Evolutionary conservation across 2,888 invertebrate species (phyloP).

Genomic region (Synanthedon vespiformis): DNA sequence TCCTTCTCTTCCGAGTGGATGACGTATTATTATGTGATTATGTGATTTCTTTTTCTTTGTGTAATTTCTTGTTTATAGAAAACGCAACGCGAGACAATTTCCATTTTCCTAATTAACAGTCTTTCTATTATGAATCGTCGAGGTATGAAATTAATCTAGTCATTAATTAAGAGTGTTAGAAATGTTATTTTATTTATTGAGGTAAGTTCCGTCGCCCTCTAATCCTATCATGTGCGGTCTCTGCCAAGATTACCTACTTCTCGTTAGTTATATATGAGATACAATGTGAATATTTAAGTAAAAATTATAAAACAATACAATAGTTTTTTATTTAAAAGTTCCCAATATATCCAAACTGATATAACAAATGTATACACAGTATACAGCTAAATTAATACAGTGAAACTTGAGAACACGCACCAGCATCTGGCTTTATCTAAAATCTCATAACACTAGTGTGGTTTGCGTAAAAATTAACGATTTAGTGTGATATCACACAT

Average conservation of each 20-base stretch:
- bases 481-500: too few species aligned
- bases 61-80: slow-evolving; percentile 45
- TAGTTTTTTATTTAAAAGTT: slow-evolving; percentile 12
- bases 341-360: too few species aligned
- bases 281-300: slow-evolving; percentile 52
- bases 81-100: slow-evolving; percentile 44
- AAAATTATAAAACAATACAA: slow-evolving; percentile 26
- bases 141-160: slow-evolving; percentile 52
- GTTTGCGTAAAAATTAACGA: too few species aligned
- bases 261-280: slow-evolving; percentile 50
- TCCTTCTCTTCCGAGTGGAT: slow-evolving; percentile 48
- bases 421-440: too few species aligned
- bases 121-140: slow-evolving; percentile 39
- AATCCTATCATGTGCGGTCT: slow-evolving; percentile 43
- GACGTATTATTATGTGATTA: slow-evolving; percentile 20
- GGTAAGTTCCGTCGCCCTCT: slow-evolving; percentile 51
- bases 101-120: slow-evolving; percentile 55
- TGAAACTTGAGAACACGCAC: too few species aligned
- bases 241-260: slow-evolving; percentile 33
- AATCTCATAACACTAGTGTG: too few species aligned
- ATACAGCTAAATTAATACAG: too few species aligned
- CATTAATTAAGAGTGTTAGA: slow-evolving; percentile 55
- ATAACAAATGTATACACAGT: too few species aligned
- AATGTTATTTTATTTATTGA: slow-evolving; percentile 42
- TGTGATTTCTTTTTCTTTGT: slow-evolving; percentile 25